phyloP scores from a whole-genome alignment of 2,888 invertebrate genomes.

The Mystacides longicornis region DNA sequence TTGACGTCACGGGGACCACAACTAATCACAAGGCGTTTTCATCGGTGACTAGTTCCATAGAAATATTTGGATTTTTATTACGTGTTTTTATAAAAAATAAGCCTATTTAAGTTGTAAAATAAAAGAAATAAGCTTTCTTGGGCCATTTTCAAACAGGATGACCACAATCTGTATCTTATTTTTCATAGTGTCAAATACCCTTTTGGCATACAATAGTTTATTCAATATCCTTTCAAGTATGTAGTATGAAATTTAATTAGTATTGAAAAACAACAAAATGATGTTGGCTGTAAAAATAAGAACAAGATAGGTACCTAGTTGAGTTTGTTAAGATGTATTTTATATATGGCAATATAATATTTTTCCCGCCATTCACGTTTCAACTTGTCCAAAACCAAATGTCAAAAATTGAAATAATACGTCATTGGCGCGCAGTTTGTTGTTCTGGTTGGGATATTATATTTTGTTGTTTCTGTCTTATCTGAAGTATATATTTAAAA shows the following conservation, averaged over 20 bases:
- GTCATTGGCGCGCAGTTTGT: neutral
- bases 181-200: neutral
- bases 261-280: neutral
- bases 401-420: neutral
- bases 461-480: neutral
- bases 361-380: constrained; percentile 16
- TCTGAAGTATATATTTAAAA: neutral
- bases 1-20: too few species aligned
- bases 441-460: neutral
- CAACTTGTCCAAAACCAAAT: constrained; percentile 7
- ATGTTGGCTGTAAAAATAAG: neutral
- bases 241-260: neutral
- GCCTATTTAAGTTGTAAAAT: too few species aligned
- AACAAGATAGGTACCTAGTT: neutral
- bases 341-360: constrained; percentile 1
- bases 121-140: too few species aligned
- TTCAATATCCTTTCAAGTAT: neutral
- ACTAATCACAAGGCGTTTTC: too few species aligned
- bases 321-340: neutral
- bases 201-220: neutral
- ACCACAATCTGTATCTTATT: too few species aligned
- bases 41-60: too few species aligned
- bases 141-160: too few species aligned
- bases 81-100: too few species aligned
- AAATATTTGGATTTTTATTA: too few species aligned